Conservation (phyloP, 2,888 invertebrate species). For the Monochamus alternatus region DNA sequence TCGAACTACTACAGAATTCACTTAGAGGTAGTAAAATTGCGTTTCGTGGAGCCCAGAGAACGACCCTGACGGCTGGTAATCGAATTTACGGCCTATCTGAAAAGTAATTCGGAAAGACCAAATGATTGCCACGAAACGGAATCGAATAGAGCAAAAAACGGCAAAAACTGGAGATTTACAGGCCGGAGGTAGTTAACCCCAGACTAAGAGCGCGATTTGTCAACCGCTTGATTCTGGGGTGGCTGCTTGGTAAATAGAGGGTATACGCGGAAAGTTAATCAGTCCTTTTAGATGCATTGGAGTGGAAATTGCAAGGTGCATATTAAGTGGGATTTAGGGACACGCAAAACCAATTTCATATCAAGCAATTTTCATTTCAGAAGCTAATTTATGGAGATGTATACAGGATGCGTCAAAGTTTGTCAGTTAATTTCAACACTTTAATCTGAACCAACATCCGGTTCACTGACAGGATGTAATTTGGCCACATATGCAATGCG, state of each 20-base stretch:
- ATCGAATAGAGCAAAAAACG: slow-evolving; percentile 12
- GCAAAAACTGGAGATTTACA: slow-evolving; percentile 6
- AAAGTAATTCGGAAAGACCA: slow-evolving; percentile 18
- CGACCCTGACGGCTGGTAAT: background rate
- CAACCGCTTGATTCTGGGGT: slow-evolving; percentile 41
- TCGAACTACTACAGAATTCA: too few relatives aligned
- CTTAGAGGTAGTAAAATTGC: too few relatives aligned
- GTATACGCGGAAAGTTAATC: slow-evolving; percentile 47
- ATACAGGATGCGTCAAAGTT: slow-evolving; percentile 43
- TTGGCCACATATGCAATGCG: too few relatives aligned
- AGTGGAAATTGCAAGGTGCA: slow-evolving; percentile 51
- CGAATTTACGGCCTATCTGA: slow-evolving; percentile 15
- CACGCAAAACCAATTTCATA: slow-evolving; percentile 45
- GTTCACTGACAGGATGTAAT: too few relatives aligned
- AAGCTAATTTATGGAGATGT: slow-evolving; percentile 47
- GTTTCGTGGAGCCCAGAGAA: too few relatives aligned
- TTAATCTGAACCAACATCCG: background rate
- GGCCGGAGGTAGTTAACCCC: slow-evolving; percentile 16
- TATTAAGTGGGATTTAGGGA: slow-evolving; percentile 49
- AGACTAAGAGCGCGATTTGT: slow-evolving; percentile 43
- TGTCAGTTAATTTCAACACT: slow-evolving; percentile 39
- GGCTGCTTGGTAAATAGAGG: slow-evolving; percentile 48
- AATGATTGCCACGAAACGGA: slow-evolving; percentile 14
- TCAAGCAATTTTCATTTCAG: slow-evolving; percentile 37
- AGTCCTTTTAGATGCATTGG: slow-evolving; percentile 52